These are phyloP conservation scores for Ceratosolen solmsi DNA, from an alignment of 1,140 invertebrate genomes.

Conservation along the genomic window DNA sequence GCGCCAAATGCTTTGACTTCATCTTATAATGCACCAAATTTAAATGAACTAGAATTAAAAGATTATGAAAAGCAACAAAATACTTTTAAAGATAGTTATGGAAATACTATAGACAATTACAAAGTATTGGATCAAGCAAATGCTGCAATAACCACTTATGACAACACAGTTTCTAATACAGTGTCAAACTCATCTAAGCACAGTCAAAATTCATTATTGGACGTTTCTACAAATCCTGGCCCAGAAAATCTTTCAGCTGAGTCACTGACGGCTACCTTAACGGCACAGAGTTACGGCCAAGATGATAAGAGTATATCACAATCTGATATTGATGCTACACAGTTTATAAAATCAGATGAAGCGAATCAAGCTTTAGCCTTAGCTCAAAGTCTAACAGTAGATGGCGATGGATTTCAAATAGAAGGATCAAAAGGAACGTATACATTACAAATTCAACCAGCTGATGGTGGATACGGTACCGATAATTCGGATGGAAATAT, in stretches of 20 bases:
- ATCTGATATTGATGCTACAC: slow-evolving; percentile 60
- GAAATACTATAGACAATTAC: slow-evolving; percentile 59
- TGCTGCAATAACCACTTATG: slow-evolving; percentile 39
- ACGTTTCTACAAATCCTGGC: slow-evolving; percentile 26
- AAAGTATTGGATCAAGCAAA: slow-evolving; percentile 56
- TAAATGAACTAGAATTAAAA: slow-evolving; percentile 64
- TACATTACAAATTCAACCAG: slow-evolving; percentile 82
- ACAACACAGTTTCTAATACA: slow-evolving; percentile 38
- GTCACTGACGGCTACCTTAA: slow-evolving; percentile 57
- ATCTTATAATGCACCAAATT: slow-evolving; percentile 52
- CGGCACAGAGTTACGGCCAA: slow-evolving; percentile 58
- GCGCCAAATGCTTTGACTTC: slow-evolving; percentile 41
- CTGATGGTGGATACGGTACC: slow-evolving; percentile 69
- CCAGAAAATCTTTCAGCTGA: slow-evolving; percentile 54
- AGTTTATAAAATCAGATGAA: slow-evolving; percentile 62
- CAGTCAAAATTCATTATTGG: slow-evolving; percentile 48
- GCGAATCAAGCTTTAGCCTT: slow-evolving; percentile 62
- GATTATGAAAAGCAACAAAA: slow-evolving; percentile 56
- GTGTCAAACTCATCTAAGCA: slow-evolving; percentile 45
- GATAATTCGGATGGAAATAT: slow-evolving; percentile 71
- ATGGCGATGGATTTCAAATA: slow-evolving; percentile 76
- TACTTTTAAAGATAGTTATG: slow-evolving; percentile 68
- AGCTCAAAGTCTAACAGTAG: slow-evolving; percentile 56
- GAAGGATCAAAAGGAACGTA: slow-evolving; percentile 79
- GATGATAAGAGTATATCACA: slow-evolving; percentile 56